Evolutionary conservation across 2,888 invertebrate genomes (phyloP).

Genomic region (Euplexia lucipara): DNA sequence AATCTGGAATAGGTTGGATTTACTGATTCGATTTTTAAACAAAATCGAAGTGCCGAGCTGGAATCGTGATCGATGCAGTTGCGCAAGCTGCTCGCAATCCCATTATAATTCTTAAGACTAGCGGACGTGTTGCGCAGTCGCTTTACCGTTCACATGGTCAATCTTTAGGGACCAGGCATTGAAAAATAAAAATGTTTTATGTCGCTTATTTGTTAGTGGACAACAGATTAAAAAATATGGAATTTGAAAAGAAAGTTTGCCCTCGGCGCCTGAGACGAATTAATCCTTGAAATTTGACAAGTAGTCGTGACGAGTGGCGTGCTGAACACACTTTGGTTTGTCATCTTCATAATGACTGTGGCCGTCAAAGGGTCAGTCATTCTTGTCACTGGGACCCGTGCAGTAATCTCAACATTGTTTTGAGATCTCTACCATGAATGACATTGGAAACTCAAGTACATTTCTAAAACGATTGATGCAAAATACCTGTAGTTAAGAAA

Average conservation of each 20-base stretch:
- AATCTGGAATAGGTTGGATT: no score
- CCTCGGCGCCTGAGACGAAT: no score
- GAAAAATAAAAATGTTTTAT: conserved; percentile 25
- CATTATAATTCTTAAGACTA: conserved; percentile 58
- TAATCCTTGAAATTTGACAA: no score
- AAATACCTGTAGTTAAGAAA: conserved; percentile 1
- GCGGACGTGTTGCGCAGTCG: conserved; percentile 43
- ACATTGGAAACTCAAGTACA: not conserved
- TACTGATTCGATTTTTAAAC: conserved; percentile 39
- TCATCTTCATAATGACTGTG: no score
- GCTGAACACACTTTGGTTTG: no score
- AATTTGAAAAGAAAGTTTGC: no score
- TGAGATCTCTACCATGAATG: not conserved
- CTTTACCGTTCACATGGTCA: conserved; percentile 43
- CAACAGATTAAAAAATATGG: no score
- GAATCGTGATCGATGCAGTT: conserved; percentile 45
- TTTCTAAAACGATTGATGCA: not conserved
- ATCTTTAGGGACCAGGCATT: conserved; percentile 13
- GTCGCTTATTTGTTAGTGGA: not conserved
- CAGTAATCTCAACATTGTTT: no score
- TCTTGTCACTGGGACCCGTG: no score
- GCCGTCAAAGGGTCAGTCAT: no score
- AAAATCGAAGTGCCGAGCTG: conserved; percentile 49
- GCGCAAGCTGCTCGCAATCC: conserved; percentile 49
- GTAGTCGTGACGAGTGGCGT: no score